phyloP scores from a whole-genome alignment of 2,113 vertebrate species.

The Beaufortia kweichowensis region DNA sequence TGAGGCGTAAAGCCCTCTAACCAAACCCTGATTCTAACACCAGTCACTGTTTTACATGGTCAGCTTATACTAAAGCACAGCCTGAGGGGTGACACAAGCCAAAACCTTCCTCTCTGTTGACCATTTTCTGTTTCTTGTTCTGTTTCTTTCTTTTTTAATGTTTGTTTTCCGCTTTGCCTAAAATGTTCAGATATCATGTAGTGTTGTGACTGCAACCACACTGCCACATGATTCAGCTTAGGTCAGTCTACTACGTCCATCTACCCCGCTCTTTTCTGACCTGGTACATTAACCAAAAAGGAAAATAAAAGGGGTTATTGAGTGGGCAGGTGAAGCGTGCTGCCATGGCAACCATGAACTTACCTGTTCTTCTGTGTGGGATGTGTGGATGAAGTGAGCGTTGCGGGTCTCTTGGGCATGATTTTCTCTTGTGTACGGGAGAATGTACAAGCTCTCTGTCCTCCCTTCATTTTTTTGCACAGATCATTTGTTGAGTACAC shows the following conservation, averaged over 20 bases:
- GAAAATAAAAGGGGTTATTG: slow-evolving; percentile 19
- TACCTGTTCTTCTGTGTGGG: slow-evolving; percentile 61
- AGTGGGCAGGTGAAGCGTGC: slow-evolving; percentile 58
- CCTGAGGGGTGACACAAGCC: not conserved
- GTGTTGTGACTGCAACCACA: not conserved
- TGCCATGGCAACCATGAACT: slow-evolving; percentile 68
- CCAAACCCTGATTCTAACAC: not conserved
- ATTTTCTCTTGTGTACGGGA: slow-evolving; percentile 11
- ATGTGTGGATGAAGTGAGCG: slow-evolving; percentile 55
- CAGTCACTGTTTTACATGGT: slow-evolving; percentile 11
- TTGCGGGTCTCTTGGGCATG: slow-evolving; percentile 48
- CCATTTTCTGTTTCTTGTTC: slow-evolving; percentile 20
- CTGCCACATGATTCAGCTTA: not conserved
- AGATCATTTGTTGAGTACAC: not conserved
- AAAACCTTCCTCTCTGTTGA: not conserved
- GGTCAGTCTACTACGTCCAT: slow-evolving; percentile 7
- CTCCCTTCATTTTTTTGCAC: not conserved
- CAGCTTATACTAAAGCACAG: slow-evolving; percentile 1
- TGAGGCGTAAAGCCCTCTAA: slow-evolving; percentile 14
- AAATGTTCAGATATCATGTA: too few species aligned
- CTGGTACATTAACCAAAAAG: slow-evolving; percentile 29
- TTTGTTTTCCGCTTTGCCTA: not conserved
- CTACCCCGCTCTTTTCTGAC: slow-evolving; percentile 27
- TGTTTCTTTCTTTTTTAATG: not conserved
- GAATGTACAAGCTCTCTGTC: not conserved